phyloP scores from a whole-genome alignment of 2,888 invertebrate genomes.

The Nemapogon koenigi region DNA sequence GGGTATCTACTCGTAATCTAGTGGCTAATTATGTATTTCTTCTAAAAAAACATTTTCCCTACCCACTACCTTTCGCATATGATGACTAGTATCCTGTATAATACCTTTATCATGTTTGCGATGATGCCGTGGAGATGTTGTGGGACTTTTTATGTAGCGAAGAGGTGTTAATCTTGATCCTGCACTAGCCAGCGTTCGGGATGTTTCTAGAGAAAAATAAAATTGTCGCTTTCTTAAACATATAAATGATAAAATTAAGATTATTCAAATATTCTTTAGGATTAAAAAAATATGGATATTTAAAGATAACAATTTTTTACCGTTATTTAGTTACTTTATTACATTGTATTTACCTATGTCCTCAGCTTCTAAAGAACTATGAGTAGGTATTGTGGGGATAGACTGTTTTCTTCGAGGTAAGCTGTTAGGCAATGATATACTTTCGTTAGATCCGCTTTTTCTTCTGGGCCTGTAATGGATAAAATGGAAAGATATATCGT shows the following conservation, averaged over 20 bases:
- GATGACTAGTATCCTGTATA: too few species aligned
- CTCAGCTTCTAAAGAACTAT: slow-evolving; percentile 57
- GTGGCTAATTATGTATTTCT: too few species aligned
- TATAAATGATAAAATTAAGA: too few species aligned
- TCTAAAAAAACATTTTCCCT: too few species aligned
- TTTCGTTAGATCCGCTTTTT: slow-evolving; percentile 65
- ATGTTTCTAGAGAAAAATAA: slow-evolving; percentile 32
- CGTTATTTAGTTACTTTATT: too few species aligned
- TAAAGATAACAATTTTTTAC: too few species aligned
- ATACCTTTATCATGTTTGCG: slow-evolving; percentile 27
- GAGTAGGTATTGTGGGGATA: slow-evolving; percentile 50
- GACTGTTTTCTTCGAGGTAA: slow-evolving; percentile 68
- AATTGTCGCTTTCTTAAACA: too few species aligned
- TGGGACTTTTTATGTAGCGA: slow-evolving; percentile 49
- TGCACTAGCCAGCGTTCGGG: slow-evolving; percentile 51
- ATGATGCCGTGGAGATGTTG: slow-evolving; percentile 60
- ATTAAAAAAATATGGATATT: too few species aligned
- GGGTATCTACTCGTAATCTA: too few species aligned
- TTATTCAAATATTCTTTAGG: too few species aligned
- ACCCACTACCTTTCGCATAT: too few species aligned
- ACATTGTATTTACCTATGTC: slow-evolving; percentile 31
- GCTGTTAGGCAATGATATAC: slow-evolving; percentile 69
- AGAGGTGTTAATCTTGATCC: slow-evolving; percentile 54
- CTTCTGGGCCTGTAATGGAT: slow-evolving; percentile 37
- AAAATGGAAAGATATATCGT: slow-evolving; percentile 6